Evolutionary conservation across 2,113 vertebrate species (phyloP), one percentile per base, ranked within the genome.

Genomic region (Puffinus mauretanicus): DNA sequence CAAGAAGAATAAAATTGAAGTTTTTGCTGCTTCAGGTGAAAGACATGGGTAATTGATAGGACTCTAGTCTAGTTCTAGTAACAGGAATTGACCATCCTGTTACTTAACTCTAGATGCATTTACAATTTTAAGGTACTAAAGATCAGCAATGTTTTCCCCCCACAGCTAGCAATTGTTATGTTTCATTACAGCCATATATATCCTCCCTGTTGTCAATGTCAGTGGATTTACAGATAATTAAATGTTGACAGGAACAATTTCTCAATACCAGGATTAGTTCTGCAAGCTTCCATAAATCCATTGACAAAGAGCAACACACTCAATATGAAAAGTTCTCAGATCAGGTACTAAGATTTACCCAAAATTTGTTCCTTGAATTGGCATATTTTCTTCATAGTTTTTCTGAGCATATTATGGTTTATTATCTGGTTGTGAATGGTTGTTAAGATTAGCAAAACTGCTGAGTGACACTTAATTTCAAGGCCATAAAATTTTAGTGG

Each of bases 381-480:
- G 4, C 20, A 24, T 26, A 13, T 29, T 11, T 72, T 52, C 36
- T 78, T 88, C n/a, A 25, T 16, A 13, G 7, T 20, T 82, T 90
- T 95, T 90, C 54, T 82, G 52, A 90, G 44, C 30, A 44, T 73
- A 54, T 73, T 65, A 7, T 52, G 3, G 65, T 94, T 93, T 93
- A 91, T 88, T 94, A 76, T 75, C 52, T 55, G 8, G 5, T 86
- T 67, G 24, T 72, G 77, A 81, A 79, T 87, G 29, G 32, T n/a
- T 90, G 34, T 71, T 95, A 79, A 75, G 82, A 84, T 75, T 72
- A 94, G n/a, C 7, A 93, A 88, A 96, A 78, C 47, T 86, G 38
- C 82, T 75, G 71, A 94, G n/a, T 75, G 79, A 90, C 54, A 76
- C 67, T 94, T 76, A 86, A 83, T 93, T 96, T 94, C 82, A 77